phyloP scores from a whole-genome alignment of 2,113 vertebrate species.

The Phyllostomus hastatus region DNA sequence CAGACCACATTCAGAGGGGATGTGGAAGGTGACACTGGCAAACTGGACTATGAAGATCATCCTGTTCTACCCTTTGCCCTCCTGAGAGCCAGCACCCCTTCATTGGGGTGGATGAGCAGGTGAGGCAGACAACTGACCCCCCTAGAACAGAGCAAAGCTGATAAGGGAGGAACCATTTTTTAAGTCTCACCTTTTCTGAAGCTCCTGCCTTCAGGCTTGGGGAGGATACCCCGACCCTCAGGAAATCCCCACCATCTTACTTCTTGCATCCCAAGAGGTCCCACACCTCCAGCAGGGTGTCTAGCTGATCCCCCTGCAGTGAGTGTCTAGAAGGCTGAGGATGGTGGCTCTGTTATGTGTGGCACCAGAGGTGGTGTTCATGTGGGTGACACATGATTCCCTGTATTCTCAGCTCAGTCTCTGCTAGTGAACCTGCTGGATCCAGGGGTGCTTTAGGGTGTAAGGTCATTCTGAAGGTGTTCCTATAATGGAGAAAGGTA shows the following conservation, averaged over 20 bases:
- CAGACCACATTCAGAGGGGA: neutral
- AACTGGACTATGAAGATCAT: constrained; percentile 24
- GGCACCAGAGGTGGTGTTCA: neutral
- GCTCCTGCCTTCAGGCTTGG: neutral
- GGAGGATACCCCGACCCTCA: constrained; percentile 47
- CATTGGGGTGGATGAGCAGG: constrained; percentile 60
- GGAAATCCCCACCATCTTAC: constrained; percentile 42
- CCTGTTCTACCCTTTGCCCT: constrained; percentile 24
- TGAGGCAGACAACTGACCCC: constrained; percentile 43
- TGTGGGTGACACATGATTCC: neutral
- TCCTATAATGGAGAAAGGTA: neutral
- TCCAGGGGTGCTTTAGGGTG: neutral
- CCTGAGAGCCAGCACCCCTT: constrained; percentile 45
- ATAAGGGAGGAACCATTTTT: constrained; percentile 54
- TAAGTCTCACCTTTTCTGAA: constrained; percentile 9
- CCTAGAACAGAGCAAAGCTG: constrained; percentile 58
- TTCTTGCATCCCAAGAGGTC: constrained; percentile 37
- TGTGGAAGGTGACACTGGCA: neutral
- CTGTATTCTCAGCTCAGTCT: neutral
- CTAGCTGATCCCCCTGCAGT: constrained; percentile 15
- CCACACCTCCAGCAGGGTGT: neutral
- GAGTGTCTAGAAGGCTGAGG: neutral
- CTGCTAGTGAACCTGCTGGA: neutral
- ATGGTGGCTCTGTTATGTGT: neutral
- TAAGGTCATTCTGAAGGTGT: neutral